A percentile compares a stretch with the other conserved stretches of the same genome.
Conservation (phyloP, 2,888 invertebrate genomes). For the Taphrorychus bicolor region DNA sequence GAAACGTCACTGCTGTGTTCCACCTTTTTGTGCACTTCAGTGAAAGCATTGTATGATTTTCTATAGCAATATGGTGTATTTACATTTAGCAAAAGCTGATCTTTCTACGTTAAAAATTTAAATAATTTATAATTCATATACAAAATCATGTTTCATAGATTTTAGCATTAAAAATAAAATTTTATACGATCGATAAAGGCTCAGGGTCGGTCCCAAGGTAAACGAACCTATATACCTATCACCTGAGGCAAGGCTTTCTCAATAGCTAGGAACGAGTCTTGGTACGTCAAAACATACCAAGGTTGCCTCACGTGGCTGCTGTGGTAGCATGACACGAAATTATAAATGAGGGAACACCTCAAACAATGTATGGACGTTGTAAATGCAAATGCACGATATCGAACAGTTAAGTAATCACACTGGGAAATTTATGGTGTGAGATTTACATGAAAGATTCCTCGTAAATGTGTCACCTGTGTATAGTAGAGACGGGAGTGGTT, state of each 20-base stretch:
- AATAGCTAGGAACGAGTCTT: no score
- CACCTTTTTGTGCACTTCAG: no score
- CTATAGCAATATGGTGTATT: no score
- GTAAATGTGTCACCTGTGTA: neutral
- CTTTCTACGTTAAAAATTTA: no score
- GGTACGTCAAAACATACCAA: neutral
- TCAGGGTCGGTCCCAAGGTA: neutral
- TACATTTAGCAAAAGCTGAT: no score
- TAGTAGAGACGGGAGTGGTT: neutral
- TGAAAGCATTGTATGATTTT: no score
- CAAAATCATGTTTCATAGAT: neutral
- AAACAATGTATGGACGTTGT: neutral
- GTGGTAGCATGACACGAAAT: neutral
- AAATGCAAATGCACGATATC: neutral
- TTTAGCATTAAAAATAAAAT: neutral
- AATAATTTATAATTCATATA: no score
- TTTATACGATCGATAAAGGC: neutral
- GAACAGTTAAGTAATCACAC: neutral
- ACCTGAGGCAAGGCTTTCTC: neutral
- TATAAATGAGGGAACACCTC: neutral
- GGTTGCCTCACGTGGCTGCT: neutral
- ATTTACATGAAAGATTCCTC: neutral
- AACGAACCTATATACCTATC: neutral
- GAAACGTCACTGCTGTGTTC: no score
- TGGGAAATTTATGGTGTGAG: neutral